phyloP scores from a whole-genome alignment of 2,888 invertebrate species.

The Hirtodrosophila duncani region DNA sequence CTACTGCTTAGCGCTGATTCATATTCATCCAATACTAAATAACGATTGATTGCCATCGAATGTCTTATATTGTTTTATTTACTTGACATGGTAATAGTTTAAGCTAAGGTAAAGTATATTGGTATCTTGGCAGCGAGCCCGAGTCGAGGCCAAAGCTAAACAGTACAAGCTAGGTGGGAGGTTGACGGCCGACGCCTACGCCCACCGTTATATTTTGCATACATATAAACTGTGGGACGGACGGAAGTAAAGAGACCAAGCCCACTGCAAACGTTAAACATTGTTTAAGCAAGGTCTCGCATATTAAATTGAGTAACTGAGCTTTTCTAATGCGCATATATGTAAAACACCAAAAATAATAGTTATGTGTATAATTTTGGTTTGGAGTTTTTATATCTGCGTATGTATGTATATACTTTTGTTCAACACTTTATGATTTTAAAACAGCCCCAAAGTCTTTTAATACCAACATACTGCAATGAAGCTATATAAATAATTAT shows the following conservation, averaged over 20 bases:
- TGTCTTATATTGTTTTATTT: slow-evolving; percentile 34
- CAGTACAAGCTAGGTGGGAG: slow-evolving; percentile 25
- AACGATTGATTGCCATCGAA: slow-evolving; percentile 41
- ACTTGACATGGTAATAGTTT: slow-evolving; percentile 36
- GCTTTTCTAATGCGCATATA: no score
- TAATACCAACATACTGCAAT: neutral
- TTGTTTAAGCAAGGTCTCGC: no score
- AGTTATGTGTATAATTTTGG: no score
- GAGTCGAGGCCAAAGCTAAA: slow-evolving; percentile 25
- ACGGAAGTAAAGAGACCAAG: no score
- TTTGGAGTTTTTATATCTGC: no score
- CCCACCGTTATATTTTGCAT: slow-evolving; percentile 37
- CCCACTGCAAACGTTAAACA: slow-evolving; percentile 11
- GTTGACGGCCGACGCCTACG: slow-evolving; percentile 52
- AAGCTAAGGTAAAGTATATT: slow-evolving; percentile 21
- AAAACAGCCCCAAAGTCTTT: no score
- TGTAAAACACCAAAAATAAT: no score
- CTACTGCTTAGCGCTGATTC: slow-evolving; percentile 45
- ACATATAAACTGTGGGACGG: no score
- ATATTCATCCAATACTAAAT: slow-evolving; percentile 22
- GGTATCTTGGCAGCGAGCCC: slow-evolving; percentile 24
- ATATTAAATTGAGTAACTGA: no score
- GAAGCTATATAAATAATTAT: slow-evolving; percentile 2
- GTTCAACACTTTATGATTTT: no score
- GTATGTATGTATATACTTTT: no score